A percentile compares a stretch with the other conserved stretches of the same genome.
Evolutionary conservation across 2,113 vertebrate genomes (phyloP).

Genomic region (Zapus hudsonius): DNA sequence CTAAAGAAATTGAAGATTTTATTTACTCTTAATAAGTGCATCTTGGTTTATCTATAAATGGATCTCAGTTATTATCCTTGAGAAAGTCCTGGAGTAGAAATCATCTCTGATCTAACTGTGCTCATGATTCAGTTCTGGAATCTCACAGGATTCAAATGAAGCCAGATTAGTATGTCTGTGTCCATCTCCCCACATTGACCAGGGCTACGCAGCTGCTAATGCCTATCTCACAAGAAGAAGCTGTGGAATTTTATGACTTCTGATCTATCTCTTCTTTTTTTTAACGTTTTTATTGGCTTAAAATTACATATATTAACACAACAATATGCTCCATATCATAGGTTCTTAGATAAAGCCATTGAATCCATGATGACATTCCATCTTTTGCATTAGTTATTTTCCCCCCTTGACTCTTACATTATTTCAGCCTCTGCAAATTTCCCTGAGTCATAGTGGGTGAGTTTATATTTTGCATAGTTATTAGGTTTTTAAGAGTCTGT

Average conservation of each 20-base stretch:
- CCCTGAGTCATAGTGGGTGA: too few relatives aligned
- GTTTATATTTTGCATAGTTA: too few relatives aligned
- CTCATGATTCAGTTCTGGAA: slow-evolving; percentile 3
- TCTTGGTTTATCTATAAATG: not conserved
- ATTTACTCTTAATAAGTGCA: slow-evolving; percentile 23
- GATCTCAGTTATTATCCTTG: not conserved
- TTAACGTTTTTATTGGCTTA: too few relatives aligned
- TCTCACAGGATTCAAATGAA: slow-evolving; percentile 13
- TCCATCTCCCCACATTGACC: not conserved
- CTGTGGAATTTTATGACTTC: not conserved
- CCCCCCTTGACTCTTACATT: too few relatives aligned
- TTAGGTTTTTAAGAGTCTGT: too few relatives aligned
- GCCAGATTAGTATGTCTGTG: not conserved
- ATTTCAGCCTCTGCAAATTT: too few relatives aligned
- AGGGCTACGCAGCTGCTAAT: not conserved
- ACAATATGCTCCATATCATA: too few relatives aligned
- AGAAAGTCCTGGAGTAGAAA: slow-evolving; percentile 17
- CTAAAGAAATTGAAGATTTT: not conserved
- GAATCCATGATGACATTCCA: too few relatives aligned
- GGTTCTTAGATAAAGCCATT: too few relatives aligned
- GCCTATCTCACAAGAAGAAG: not conserved
- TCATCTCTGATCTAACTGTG: not conserved
- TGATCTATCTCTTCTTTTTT: not conserved
- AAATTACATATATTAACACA: too few relatives aligned
- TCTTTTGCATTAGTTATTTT: too few relatives aligned